Evolutionary conservation across 2,113 vertebrate genomes (phyloP), one percentile per base, ranked within the genome.

Genomic region (Rhea americana): DNA sequence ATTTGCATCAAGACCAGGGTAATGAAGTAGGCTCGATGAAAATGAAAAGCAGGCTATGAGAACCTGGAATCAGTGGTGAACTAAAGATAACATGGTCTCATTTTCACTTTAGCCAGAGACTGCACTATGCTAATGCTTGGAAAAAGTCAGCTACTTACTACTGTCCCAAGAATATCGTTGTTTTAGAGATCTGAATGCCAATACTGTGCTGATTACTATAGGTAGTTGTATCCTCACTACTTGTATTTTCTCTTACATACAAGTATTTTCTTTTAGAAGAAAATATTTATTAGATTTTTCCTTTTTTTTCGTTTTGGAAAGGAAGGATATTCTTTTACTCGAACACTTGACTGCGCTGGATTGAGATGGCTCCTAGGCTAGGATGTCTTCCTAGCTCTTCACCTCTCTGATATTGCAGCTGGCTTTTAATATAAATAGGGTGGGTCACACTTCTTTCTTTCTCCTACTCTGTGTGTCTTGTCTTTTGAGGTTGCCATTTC

Each of bases 1-100:
- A 89, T 93, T 94, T 93, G n/a, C 80, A 91, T 93, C 61, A 84
- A 81, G 83, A 55, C 83, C 17, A 5, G 51, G 70, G 62, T 87
- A 87, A 90, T 90, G 88, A 83, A 93, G 80, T 28, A 90, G 47
- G 35, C 25, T 91, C 85, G 68, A 89, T 81, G 91, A 87, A 91
- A 95, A 92, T 91, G 79, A 78, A 86, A 94, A 95, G 35, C 82
- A 87, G 65, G 35, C 68, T 81, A 12, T 25, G 28, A 93, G 73
- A 92, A 93, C 47, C 85, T 90, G 73, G 61, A 37, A 55, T 75
- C 19, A 30, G 55, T 81, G 67, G 25, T 66, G 80, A 93, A 28
- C 61, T 76, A 48, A 62, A 68, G 77, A 86, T 90, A 91, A 71
- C n/a, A 11, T 5, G 48, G 62, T 95, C 80, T 82, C 16, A 58